These are phyloP conservation scores for Enteromius mattozi DNA, from an alignment of 2,797 vertebrate species.

Conservation along the genomic window DNA sequence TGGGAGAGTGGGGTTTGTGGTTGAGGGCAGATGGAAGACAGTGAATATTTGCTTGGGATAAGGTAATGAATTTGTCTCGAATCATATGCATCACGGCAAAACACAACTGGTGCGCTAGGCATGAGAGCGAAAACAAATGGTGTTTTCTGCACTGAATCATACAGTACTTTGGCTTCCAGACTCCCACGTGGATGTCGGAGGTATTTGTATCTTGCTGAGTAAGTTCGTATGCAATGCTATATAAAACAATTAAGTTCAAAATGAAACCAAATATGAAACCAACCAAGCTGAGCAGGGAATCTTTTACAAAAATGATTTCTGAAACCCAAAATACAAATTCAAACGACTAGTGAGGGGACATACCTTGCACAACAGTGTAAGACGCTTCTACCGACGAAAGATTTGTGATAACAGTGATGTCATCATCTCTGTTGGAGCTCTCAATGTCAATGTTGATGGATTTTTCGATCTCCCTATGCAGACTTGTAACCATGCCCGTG, in stretches of 20 bases:
- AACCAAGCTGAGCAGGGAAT: neutral
- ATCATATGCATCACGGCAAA: conserved; percentile 72
- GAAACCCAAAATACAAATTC: neutral
- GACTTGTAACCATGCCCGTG: conserved; percentile 96
- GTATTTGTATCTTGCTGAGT: neutral
- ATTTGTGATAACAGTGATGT: conserved; percentile 98
- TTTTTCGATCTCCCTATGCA: conserved; percentile 97
- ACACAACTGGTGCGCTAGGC: conserved; percentile 20
- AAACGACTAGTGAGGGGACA: conserved; percentile 30
- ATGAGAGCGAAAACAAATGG: conserved; percentile 7
- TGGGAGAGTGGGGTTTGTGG: conserved; percentile 72
- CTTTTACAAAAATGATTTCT: neutral
- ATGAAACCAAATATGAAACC: neutral
- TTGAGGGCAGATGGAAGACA: conserved; percentile 66
- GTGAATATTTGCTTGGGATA: conserved; percentile 72
- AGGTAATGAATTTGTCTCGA: conserved; percentile 77
- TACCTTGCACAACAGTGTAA: conserved; percentile 99
- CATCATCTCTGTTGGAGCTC: conserved; percentile 97
- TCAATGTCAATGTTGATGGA: conserved; percentile 99
- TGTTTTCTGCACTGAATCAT: conserved; percentile 20
- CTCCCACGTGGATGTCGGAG: neutral
- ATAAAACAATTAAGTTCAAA: conserved; percentile 1
- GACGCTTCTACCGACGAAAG: conserved; percentile 97
- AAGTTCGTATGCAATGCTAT: conserved; percentile 11
- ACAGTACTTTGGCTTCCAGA: neutral